Evolutionary conservation across 2,888 invertebrate genomes (phyloP), one percentile per base, ranked within the genome.

Genomic region (Tetragonisca angustula): DNA sequence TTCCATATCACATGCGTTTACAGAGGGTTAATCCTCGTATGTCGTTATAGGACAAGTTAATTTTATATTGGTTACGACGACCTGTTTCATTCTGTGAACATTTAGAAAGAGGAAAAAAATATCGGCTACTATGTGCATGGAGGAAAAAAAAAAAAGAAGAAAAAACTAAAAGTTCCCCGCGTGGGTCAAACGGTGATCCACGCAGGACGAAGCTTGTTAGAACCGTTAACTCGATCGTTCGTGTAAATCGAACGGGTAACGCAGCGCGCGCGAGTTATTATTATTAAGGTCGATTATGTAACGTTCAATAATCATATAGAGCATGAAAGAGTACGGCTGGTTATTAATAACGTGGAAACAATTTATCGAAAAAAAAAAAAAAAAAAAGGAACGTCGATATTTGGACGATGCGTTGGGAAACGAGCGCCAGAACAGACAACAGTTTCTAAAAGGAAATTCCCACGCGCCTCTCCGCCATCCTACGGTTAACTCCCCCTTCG

Each of bases 231-330:
- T 27, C 68, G 68, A 50, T 69, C 70, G 64, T 74, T 56, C 74
- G 11, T 54, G 43, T 74, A 54, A 74, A 74, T 36, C 54, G 67
- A 67, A 43, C 67, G 27, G 24, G 62, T 62, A 62, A 62, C 19
- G 0, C 75, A 9, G 19, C 24, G 52, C 76, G 13, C 19, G 21
- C 59, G 27, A 15, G 36, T 71, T 49, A 50, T 76, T 61, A 64
- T 76, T 54, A 64, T 71, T 68, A 64, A 71, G 24, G 24, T 52
- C 71, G 62, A 70, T 77, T 77, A 77, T 5, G 36, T 52, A 71
- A 71, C 32, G 27, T 17, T 71, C 71, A 71, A 64, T 71, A 54
- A 71, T 3, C 62, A 71, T 71, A 36, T 77, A 27, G 54, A 77
- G 70, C 70, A 70, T 77, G 52, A 71, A 70, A 36, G 52, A 19